These are phyloP conservation scores for Eurypyga helias DNA, from an alignment of 2,113 vertebrate genomes.

Conservation along the genomic window DNA sequence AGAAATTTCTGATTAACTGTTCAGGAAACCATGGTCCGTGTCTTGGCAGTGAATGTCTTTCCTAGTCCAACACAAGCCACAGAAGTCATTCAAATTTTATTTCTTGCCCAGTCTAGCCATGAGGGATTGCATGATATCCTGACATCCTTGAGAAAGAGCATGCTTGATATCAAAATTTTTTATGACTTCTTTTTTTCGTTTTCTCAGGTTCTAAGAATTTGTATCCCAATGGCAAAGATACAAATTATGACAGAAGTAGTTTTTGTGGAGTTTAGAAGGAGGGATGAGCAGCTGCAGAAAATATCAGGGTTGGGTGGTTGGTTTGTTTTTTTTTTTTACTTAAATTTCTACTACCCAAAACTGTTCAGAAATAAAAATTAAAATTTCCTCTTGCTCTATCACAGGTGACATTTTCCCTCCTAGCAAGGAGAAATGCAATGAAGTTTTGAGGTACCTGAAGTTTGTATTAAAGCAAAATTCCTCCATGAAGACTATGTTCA, in stretches of 20 bases:
- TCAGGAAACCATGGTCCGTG: neutral
- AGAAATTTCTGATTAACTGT: neutral
- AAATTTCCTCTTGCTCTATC: neutral
- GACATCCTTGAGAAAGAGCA: neutral
- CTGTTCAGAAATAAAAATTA: neutral
- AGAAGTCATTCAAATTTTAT: neutral
- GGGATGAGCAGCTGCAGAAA: neutral
- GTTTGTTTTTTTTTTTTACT: neutral
- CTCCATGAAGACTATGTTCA: neutral
- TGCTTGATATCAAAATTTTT: neutral
- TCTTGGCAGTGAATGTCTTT: neutral
- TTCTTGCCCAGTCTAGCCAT: neutral
- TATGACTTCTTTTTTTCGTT: neutral
- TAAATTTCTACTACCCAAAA: neutral
- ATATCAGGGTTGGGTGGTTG: fast-evolving
- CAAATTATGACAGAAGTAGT: neutral
- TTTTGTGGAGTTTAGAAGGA: neutral
- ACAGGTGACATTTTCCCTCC: neutral
- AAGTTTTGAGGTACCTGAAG: neutral
- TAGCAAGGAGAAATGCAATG: neutral
- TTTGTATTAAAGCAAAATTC: neutral
- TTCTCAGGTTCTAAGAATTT: neutral
- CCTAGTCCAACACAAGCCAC: neutral
- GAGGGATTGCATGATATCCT: neutral
- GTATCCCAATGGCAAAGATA: neutral